phyloP scores from a whole-genome alignment of 2,113 vertebrate genomes.

The Phylloscopus trochilus region DNA sequence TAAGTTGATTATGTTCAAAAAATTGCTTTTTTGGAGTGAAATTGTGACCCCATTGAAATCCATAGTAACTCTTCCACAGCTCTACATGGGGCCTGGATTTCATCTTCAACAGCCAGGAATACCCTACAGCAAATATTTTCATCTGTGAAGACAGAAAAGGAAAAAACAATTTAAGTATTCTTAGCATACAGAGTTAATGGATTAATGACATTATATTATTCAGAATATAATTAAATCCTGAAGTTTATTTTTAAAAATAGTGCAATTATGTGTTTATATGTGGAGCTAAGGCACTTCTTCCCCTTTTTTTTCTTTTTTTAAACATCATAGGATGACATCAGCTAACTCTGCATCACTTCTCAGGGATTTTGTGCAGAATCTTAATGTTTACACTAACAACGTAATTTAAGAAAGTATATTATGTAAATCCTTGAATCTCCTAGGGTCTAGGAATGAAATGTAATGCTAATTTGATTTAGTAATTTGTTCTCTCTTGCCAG shows the following conservation, averaged over 20 bases:
- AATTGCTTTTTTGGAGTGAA: neutral
- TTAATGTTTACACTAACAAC: slow-evolving; percentile 4
- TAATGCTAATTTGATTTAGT: slow-evolving; percentile 65
- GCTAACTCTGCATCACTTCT: neutral
- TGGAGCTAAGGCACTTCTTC: neutral
- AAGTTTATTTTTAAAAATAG: neutral
- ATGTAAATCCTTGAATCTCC: slow-evolving; percentile 54
- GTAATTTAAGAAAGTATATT: slow-evolving; percentile 53
- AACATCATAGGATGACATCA: neutral
- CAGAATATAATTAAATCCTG: neutral
- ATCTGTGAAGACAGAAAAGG: neutral
- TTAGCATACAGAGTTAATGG: neutral
- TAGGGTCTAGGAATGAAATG: slow-evolving; percentile 54
- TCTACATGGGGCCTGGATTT: neutral
- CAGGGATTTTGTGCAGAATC: slow-evolving; percentile 22
- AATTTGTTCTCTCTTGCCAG: slow-evolving; percentile 57
- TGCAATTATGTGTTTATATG: neutral
- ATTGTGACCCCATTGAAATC: neutral
- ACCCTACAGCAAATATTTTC: slow-evolving; percentile 9
- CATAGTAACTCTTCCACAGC: neutral
- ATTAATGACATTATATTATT: neutral
- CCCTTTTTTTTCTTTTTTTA: neutral
- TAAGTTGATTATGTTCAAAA: neutral
- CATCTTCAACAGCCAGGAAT: neutral
- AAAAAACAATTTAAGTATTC: neutral